phyloP scores from a whole-genome alignment of 2,113 vertebrate genomes.

The Chrysemys picta region DNA sequence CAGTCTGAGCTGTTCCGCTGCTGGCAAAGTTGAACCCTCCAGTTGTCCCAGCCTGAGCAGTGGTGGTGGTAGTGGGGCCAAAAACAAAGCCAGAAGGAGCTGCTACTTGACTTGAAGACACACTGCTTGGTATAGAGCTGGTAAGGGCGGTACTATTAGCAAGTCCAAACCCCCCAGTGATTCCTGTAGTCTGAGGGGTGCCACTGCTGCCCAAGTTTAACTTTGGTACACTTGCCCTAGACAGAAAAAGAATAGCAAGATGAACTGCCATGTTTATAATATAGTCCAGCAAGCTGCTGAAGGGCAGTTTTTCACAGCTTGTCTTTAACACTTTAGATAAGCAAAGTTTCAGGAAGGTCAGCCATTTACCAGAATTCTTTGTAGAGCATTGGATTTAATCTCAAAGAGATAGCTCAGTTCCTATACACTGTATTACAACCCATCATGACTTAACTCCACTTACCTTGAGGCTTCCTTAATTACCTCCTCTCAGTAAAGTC shows the following conservation, averaged over 20 bases:
- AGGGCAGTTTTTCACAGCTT: rapidly evolving
- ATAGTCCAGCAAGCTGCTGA: rapidly evolving
- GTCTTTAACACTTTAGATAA: background rate
- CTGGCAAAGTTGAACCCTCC: constrained; percentile 73
- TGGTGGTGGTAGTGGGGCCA: constrained; percentile 66
- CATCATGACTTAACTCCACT: background rate
- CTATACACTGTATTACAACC: rapidly evolving
- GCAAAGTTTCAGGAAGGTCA: rapidly evolving
- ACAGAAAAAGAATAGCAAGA: background rate
- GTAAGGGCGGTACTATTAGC: constrained; percentile 33
- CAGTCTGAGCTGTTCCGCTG: background rate
- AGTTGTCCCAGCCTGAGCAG: background rate
- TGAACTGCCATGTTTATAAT: rapidly evolving
- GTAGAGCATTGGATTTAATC: background rate
- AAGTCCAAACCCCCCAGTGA: constrained; percentile 57
- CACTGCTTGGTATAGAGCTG: background rate
- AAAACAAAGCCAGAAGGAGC: constrained; percentile 77
- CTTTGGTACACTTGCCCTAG: constrained; percentile 73
- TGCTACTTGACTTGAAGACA: constrained; percentile 69
- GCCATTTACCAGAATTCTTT: rapidly evolving
- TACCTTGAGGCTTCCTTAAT: background rate
- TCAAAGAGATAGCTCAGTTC: background rate
- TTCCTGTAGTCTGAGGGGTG: background rate
- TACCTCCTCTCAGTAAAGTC: rapidly evolving
- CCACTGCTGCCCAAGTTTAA: constrained; percentile 71